Evolutionary conservation across 2,888 invertebrate genomes (phyloP).

Genomic region (Nomada fabriciana): DNA sequence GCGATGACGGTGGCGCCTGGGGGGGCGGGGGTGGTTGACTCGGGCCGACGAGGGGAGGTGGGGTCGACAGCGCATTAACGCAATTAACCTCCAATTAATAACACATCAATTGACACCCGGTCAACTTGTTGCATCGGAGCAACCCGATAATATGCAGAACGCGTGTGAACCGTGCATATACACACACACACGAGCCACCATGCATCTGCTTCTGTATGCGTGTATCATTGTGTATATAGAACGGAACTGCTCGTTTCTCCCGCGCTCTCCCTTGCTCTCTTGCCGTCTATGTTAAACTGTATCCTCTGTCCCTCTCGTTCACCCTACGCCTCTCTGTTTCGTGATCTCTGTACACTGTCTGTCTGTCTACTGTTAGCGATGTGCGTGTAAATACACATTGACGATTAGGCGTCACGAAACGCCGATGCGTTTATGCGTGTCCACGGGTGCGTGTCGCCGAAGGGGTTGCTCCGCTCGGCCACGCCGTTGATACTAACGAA

Average conservation of each 20-base stretch:
- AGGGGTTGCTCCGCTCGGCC: conserved; percentile 29
- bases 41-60: conserved; percentile 59
- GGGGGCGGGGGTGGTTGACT: conserved; percentile 50
- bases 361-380: neutral
- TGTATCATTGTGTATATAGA: conserved; percentile 53
- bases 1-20: conserved; percentile 52
- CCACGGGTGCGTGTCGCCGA: conserved; percentile 49
- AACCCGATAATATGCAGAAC: conserved; percentile 79
- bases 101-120: conserved; percentile 84
- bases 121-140: conserved; percentile 83
- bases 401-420: conserved; percentile 57
- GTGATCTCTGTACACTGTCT: neutral
- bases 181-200: conserved; percentile 44
- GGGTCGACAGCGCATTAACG: conserved; percentile 81
- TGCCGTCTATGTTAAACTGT: neutral
- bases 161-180: conserved; percentile 66
- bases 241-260: conserved; percentile 7
- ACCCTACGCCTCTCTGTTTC: neutral
- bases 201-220: conserved; percentile 43
- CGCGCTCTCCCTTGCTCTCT: conserved; percentile 24
- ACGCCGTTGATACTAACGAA: conserved; percentile 53
- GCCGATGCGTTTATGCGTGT: conserved; percentile 43
- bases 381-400: conserved; percentile 38
- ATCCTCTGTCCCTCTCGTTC: conserved; percentile 7
- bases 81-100: conserved; percentile 84